phyloP scores from a whole-genome alignment of 1,140 invertebrate species.

The Temnothorax nylanderi region DNA sequence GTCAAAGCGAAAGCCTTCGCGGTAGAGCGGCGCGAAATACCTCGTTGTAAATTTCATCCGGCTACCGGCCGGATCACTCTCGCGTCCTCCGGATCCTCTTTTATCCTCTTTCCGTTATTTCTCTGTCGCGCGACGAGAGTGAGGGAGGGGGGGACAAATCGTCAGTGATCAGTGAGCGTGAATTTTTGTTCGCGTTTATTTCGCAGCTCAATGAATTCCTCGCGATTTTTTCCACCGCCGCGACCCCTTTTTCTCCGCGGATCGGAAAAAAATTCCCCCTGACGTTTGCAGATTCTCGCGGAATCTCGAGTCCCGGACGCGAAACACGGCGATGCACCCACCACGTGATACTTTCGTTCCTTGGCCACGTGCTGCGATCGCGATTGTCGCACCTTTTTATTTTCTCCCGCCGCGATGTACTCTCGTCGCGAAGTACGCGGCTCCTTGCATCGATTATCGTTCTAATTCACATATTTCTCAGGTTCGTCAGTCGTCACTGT shows the following conservation, averaged over 20 bases:
- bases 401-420: not conserved
- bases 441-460: not conserved
- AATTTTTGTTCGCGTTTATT: not conserved
- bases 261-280: not conserved
- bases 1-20: not conserved
- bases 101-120: not conserved
- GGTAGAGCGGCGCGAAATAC: not conserved
- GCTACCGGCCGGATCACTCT: not conserved
- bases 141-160: not conserved
- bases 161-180: not conserved
- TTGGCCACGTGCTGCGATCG: slow-evolving; percentile 56
- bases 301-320: not conserved
- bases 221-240: not conserved
- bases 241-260: not conserved
- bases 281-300: not conserved
- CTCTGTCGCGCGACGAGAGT: not conserved
- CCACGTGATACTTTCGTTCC: slow-evolving; percentile 65
- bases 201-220: not conserved
- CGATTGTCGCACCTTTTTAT: slow-evolving; percentile 32
- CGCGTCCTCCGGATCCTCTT: not conserved
- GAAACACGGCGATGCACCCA: slow-evolving; percentile 45
- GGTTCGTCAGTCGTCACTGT: not conserved
- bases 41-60: slow-evolving; percentile 11
- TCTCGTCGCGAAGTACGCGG: not conserved
- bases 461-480: not conserved